Base-by-base conservation (phyloP, 1,140 invertebrate genomes). In the Linepithema humile region DNA sequence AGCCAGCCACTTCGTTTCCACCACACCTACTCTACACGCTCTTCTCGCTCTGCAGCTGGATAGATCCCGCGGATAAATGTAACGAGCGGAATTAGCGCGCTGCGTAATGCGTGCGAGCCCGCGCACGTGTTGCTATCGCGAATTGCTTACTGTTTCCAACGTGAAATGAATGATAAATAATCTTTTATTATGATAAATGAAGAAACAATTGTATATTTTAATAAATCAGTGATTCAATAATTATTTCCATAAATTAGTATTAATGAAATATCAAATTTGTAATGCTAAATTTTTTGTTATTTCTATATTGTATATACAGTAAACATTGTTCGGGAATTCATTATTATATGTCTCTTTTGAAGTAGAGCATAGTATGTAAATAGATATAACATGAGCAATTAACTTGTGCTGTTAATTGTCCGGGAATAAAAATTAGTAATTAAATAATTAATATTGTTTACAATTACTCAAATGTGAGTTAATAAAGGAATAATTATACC, bases 21-120 rank as follows among this genome's bases (percentile, higher is more conserved):
- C 80, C 38, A 10, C 40, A 29, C 29, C 23, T 57, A 55, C 45
- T 82, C 23, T 75, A 80, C 50, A 64, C 29, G 32, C 20, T 67
- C 57, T 35, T 26, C n/a, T 85, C 75, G 80, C 69, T 55, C n/a
- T 26, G 15, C 43, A 45, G 32, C 32, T 55, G 74, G 80, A 86
- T 87, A 85, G 74, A 62, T 67, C 74, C 35, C 55, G 59, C 60
- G 59, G 80, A 86, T 86, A 83, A 87, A 89, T 89, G 73, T 88
- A 84, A 83, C 75, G 80, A 74, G 45, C 62, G 50, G 70, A 90
- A 88, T 90, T 88, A 88, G 84, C 85, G 85, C 84, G 60, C 65
- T 83, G 72, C 78, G 55, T 48, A 9, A 50, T 3, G 17, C n/a
- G 4, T 7, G 57, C 29, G 23, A 9, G 7, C 20, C 20, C 12